Evolutionary conservation across 1,140 invertebrate species (phyloP).

Genomic region (Vanessa tameamea): DNA sequence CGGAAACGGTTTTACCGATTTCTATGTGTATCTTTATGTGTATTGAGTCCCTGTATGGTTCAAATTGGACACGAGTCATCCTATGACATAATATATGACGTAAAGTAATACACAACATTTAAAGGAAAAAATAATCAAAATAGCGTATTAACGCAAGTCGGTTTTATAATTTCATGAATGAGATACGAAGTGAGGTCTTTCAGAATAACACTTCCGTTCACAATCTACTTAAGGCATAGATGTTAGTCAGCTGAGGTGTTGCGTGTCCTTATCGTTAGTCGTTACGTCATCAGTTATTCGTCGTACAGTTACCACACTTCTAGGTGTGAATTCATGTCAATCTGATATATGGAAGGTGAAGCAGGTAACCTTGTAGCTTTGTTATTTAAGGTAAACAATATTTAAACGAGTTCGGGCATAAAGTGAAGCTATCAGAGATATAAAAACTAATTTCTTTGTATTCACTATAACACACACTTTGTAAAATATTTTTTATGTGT

Average conservation of each 20-base stretch:
- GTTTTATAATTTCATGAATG: no score
- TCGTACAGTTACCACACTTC: slow-evolving; percentile 11
- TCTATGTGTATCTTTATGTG: no score
- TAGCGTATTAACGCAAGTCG: no score
- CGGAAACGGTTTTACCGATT: no score
- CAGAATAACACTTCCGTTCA: no score
- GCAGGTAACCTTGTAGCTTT: background rate
- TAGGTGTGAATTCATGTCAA: slow-evolving; percentile 3
- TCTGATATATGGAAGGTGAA: slow-evolving; percentile 8
- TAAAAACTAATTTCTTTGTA: background rate
- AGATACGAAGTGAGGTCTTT: no score
- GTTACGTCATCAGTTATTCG: slow-evolving; percentile 1
- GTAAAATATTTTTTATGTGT: background rate
- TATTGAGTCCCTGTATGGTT: no score
- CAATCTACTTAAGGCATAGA: background rate
- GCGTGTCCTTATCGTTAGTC: background rate
- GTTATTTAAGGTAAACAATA: slow-evolving; percentile 3
- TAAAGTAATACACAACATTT: no score
- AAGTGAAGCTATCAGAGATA: background rate
- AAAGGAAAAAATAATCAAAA: no score
- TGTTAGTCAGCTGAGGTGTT: background rate
- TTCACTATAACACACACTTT: no score
- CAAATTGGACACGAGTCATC: no score
- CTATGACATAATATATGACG: no score
- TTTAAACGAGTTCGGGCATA: background rate